These are phyloP conservation scores for Drosophila littoralis DNA, from an alignment of 1,140 invertebrate genomes.

Conservation along the genomic window DNA sequence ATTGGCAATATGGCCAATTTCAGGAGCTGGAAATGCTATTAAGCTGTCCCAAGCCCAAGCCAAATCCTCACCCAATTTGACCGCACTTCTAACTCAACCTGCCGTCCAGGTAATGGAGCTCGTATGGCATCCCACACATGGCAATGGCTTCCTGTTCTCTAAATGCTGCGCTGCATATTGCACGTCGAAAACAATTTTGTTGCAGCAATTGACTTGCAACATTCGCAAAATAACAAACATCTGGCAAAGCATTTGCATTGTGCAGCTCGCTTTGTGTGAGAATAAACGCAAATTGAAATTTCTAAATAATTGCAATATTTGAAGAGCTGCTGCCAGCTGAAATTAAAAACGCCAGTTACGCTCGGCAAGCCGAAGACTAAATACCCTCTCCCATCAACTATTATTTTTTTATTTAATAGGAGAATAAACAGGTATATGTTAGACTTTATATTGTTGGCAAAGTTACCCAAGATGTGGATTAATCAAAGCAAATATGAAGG, in stretches of 20 bases:
- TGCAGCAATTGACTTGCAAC: constrained; percentile 18
- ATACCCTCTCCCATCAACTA: background rate
- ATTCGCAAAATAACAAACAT: constrained; percentile 17
- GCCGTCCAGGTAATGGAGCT: background rate
- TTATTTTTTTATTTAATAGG: no score
- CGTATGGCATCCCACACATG: constrained; percentile 3
- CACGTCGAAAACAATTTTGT: constrained; percentile 62
- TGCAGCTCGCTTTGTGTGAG: constrained; percentile 1
- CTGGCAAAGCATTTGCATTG: background rate
- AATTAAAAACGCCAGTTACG: background rate
- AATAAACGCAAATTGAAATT: constrained; percentile 66
- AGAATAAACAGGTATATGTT: no score
- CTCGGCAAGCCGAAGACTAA: background rate
- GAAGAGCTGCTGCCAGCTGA: constrained; percentile 16
- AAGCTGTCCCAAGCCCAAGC: background rate
- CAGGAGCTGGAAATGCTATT: constrained; percentile 49
- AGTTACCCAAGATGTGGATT: no score
- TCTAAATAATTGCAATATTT: constrained; percentile 69
- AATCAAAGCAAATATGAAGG: no score
- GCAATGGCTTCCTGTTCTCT: background rate
- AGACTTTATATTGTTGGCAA: no score
- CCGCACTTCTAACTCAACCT: background rate
- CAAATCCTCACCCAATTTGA: constrained; percentile 14
- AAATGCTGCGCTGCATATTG: constrained; percentile 41
- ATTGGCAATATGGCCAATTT: constrained; percentile 57